Evolutionary conservation across 2,797 vertebrate genomes (phyloP).

Genomic region (Naso thynnoides): DNA sequence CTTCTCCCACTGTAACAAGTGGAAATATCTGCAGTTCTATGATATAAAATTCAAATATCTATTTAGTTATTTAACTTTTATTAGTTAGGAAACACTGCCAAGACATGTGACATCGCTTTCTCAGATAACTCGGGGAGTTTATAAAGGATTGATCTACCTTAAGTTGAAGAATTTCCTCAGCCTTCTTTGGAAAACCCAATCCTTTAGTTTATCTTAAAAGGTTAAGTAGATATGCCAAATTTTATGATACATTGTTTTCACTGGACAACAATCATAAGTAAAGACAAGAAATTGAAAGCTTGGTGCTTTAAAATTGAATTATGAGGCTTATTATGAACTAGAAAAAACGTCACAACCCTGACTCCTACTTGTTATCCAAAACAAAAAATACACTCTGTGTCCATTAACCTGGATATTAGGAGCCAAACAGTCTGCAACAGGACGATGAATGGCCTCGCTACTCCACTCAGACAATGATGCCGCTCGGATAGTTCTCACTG

Average conservation of each 20-base stretch:
- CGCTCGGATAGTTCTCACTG: neutral
- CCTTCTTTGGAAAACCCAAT: neutral
- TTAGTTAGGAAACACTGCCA: no score
- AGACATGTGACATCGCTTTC: no score
- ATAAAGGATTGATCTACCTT: no score
- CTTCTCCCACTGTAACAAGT: no score
- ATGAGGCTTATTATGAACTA: neutral
- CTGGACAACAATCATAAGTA: neutral
- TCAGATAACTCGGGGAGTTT: no score
- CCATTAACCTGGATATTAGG: slow-evolving; percentile 15
- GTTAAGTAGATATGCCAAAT: neutral
- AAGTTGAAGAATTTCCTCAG: neutral
- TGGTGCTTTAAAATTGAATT: slow-evolving; percentile 1
- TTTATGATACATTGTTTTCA: neutral
- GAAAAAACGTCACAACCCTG: neutral
- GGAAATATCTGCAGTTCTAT: no score
- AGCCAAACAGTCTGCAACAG: slow-evolving; percentile 26
- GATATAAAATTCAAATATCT: no score
- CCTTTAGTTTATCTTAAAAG: no score
- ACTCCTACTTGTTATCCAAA: slow-evolving; percentile 9
- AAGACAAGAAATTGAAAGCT: neutral
- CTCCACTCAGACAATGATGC: slow-evolving; percentile 28
- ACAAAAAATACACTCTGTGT: neutral
- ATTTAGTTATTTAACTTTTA: no score
- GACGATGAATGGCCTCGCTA: slow-evolving; percentile 21